These are phyloP conservation scores for Xanthia icteritia DNA, from an alignment of 2,888 invertebrate genomes.

Conservation along the genomic window DNA sequence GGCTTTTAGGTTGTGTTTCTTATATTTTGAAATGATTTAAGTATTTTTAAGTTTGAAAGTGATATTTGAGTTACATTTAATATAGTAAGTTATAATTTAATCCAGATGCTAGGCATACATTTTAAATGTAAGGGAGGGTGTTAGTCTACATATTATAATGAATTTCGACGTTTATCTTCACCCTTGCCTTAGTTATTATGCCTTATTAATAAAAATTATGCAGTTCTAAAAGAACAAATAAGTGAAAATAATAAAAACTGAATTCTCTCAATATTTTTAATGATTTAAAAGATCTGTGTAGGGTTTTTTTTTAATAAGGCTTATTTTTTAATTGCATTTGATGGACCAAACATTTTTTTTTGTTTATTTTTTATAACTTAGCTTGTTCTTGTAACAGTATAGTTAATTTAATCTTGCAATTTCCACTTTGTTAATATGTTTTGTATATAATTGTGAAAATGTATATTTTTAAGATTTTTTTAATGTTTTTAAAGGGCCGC, in stretches of 20 bases:
- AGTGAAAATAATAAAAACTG: slow-evolving; percentile 37
- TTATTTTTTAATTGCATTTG: slow-evolving; percentile 53
- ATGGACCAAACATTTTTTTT: slow-evolving; percentile 61
- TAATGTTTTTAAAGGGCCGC: slow-evolving; percentile 35
- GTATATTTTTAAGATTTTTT: slow-evolving; percentile 32
- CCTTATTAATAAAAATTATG: slow-evolving; percentile 60
- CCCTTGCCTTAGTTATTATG: slow-evolving; percentile 50
- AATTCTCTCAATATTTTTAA: slow-evolving; percentile 24
- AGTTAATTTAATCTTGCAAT: slow-evolving; percentile 32
- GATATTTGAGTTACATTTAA: slow-evolving; percentile 69
- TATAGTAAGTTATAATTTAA: slow-evolving; percentile 61
- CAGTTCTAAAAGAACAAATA: slow-evolving; percentile 66
- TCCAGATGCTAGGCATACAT: slow-evolving; percentile 58
- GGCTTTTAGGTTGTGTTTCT: slow-evolving; percentile 58
- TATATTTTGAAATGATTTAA: slow-evolving; percentile 55
- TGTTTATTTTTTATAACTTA: slow-evolving; percentile 32
- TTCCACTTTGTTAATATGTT: slow-evolving; percentile 37
- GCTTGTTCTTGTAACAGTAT: slow-evolving; percentile 18
- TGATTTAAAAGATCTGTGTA: slow-evolving; percentile 50
- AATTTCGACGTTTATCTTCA: slow-evolving; percentile 23
- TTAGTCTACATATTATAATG: slow-evolving; percentile 8
- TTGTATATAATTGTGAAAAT: slow-evolving; percentile 47
- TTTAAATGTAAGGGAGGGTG: slow-evolving; percentile 51
- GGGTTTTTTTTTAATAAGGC: slow-evolving; percentile 56
- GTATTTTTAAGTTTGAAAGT: slow-evolving; percentile 67